A percentile compares a stretch with the other conserved stretches of the same genome.
phyloP scores from a whole-genome alignment of 2,888 invertebrate species.

The Eupithecia exiguata region DNA sequence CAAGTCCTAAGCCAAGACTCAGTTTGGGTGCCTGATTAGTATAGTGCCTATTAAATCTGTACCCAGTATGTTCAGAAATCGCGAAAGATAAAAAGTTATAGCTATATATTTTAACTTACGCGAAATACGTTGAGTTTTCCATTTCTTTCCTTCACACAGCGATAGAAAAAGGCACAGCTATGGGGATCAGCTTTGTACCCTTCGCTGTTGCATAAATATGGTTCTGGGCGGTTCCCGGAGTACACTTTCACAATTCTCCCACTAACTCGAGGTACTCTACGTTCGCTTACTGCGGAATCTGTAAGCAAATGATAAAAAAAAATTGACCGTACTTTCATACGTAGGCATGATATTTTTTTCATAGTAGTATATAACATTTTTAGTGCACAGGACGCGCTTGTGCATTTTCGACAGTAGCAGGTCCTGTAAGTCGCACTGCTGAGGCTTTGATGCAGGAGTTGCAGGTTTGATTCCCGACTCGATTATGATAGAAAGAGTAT shows the following conservation, averaged over 20 bases:
- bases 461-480: background rate
- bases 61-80: background rate
- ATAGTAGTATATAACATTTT: no score
- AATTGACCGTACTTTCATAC: no score
- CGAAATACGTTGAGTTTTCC: constrained; percentile 83
- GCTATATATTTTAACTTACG: constrained; percentile 52
- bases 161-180: constrained; percentile 89
- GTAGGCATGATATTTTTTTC: no score
- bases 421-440: background rate
- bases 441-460: background rate
- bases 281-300: constrained; percentile 49
- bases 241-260: constrained; percentile 73
- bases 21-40: no score
- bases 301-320: constrained; percentile 29
- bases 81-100: background rate
- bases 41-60: no score
- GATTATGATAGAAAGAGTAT: background rate
- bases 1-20: no score
- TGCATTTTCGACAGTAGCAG: background rate
- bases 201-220: constrained; percentile 85
- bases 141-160: constrained; percentile 86
- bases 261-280: constrained; percentile 54
- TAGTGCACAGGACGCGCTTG: no score
- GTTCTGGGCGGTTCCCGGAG: constrained; percentile 65
- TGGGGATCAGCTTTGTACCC: constrained; percentile 89